Percentiles rank a stretch among this genome's conserved stretches.
Evolutionary conservation across 2,888 invertebrate genomes (phyloP).

Genomic region (Cynaeus angustus): DNA sequence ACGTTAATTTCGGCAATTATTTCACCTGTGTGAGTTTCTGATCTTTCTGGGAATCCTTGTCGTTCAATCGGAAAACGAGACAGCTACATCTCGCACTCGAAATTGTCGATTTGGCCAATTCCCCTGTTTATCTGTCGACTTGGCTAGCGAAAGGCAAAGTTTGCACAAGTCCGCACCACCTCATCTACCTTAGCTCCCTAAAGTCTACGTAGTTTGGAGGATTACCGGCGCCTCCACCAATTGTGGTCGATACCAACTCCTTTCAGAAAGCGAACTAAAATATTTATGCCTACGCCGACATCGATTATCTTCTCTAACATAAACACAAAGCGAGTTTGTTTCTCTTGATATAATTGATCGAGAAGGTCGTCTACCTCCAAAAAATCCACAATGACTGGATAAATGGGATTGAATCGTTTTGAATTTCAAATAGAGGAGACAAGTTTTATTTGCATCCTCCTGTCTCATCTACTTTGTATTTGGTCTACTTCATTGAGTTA

Average conservation of each 20-base stretch:
- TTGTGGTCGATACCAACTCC: slow-evolving; percentile 56
- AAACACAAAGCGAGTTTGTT: background rate
- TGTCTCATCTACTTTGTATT: slow-evolving; percentile 69
- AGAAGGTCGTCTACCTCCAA: slow-evolving; percentile 29
- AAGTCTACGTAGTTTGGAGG: slow-evolving; percentile 66
- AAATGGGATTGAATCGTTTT: slow-evolving; percentile 66
- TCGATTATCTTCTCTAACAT: slow-evolving; percentile 27
- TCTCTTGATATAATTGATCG: slow-evolving; percentile 29
- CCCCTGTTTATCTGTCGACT: slow-evolving; percentile 60
- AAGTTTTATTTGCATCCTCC: slow-evolving; percentile 68
- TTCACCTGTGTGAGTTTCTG: too few relatives aligned
- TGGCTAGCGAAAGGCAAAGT: slow-evolving; percentile 59
- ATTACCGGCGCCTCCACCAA: slow-evolving; percentile 64
- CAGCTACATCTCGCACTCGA: slow-evolving; percentile 33
- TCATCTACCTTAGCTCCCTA: slow-evolving; percentile 64
- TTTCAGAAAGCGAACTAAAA: slow-evolving; percentile 26
- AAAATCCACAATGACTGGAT: slow-evolving; percentile 60
- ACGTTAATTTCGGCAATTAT: too few relatives aligned
- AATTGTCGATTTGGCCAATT: slow-evolving; percentile 52
- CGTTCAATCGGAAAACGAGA: too few relatives aligned
- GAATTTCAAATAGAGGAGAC: slow-evolving; percentile 68
- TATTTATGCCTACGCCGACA: slow-evolving; percentile 37
- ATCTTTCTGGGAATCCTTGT: too few relatives aligned
- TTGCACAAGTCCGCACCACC: slow-evolving; percentile 63
- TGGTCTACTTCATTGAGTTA: slow-evolving; percentile 68